Percentiles rank a stretch among this genome's conserved stretches.
Evolutionary conservation across 2,113 vertebrate species (phyloP).

Genomic region (Ancistrus triradiatus): DNA sequence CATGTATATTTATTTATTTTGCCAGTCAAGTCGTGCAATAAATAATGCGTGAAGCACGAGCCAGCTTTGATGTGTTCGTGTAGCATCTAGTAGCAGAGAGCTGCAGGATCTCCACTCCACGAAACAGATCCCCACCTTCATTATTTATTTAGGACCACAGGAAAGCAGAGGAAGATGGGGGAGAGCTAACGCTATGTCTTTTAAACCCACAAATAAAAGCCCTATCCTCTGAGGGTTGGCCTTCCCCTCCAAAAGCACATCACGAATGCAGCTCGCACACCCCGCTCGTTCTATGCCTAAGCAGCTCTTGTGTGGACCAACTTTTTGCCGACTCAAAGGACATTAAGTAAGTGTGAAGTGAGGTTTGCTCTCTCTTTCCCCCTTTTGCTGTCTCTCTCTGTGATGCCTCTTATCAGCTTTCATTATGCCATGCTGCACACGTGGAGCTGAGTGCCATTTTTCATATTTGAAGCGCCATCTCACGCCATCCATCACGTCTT

Average conservation of each 20-base stretch:
- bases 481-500: not conserved
- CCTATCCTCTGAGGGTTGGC: not conserved
- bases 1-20: not conserved
- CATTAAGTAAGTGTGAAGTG: conserved; percentile 22
- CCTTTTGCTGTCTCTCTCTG: too few relatives aligned
- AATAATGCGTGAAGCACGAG: not conserved
- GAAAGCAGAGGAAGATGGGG: conserved; percentile 2
- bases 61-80: not conserved
- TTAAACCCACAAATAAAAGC: conserved; percentile 22
- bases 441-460: not conserved
- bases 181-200: conserved; percentile 15
- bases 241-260: conserved; percentile 2
- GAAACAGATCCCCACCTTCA: conserved; percentile 4
- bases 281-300: not conserved
- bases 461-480: not conserved
- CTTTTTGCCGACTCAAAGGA: too few relatives aligned
- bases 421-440: not conserved
- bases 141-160: conserved; percentile 42
- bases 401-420: conserved; percentile 2
- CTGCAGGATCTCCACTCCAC: conserved; percentile 2
- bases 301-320: too few relatives aligned
- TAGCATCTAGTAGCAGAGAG: not conserved
- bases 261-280: conserved; percentile 1
- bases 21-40: not conserved
- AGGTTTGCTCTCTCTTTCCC: not conserved